A percentile compares a stretch with the other conserved stretches of the same genome.
Conservation (phyloP, 2,113 vertebrate species). For the Amazona vittata region DNA sequence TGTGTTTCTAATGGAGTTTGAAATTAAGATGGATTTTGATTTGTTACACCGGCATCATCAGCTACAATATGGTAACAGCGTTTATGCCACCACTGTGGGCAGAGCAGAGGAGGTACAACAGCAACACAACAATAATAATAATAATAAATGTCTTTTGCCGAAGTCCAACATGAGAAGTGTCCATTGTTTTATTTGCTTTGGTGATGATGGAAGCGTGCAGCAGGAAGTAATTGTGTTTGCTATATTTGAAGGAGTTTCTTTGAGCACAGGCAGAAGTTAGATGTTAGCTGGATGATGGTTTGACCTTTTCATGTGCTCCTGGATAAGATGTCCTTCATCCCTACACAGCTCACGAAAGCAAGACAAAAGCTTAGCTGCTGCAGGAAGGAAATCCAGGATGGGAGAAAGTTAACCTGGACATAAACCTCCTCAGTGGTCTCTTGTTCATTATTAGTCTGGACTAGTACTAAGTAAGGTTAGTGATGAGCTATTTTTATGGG, state of each 20-base stretch:
- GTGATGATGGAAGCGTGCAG: neutral
- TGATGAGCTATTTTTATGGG: neutral
- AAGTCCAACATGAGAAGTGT: constrained; percentile 59
- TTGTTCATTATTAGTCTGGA: neutral
- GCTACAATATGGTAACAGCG: constrained; percentile 56
- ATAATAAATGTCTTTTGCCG: constrained; percentile 72
- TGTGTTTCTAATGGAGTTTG: constrained; percentile 71
- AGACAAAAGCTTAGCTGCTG: neutral
- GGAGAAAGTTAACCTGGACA: neutral
- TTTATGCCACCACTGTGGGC: constrained; percentile 61
- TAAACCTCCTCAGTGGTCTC: neutral
- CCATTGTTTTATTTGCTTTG: constrained; percentile 56
- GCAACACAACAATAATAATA: constrained; percentile 42
- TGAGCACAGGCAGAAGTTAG: neutral
- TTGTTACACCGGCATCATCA: constrained; percentile 64
- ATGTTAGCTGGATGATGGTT: neutral
- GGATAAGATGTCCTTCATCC: neutral
- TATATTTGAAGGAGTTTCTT: neutral
- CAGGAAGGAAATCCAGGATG: neutral
- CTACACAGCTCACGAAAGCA: accelerated
- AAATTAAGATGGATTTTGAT: constrained; percentile 69
- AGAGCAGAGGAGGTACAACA: constrained; percentile 59
- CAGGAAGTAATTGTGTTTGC: neutral
- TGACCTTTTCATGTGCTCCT: neutral
- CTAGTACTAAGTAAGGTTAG: neutral